A percentile compares a stretch with the other conserved stretches of the same genome.
Conservation (phyloP, 1,140 invertebrate species). For the Atta texana region DNA sequence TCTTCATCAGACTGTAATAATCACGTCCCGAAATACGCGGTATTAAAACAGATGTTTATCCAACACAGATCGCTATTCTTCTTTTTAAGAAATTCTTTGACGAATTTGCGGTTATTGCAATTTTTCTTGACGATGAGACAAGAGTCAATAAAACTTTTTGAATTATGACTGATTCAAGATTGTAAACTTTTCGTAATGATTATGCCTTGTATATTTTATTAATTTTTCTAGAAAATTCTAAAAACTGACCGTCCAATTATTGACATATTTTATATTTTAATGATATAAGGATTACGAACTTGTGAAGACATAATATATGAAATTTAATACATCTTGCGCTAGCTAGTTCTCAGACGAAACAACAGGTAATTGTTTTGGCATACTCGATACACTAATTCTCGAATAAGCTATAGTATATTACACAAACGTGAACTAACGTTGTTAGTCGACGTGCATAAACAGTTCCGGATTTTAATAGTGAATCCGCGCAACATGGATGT, state of each 20-base stretch:
- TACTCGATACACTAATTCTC: background rate
- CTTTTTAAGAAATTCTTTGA: background rate
- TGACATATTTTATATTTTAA: background rate
- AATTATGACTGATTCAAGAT: background rate
- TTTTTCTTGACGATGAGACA: too few relatives aligned
- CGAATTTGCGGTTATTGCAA: background rate
- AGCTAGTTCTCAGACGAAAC: background rate
- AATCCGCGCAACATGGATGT: background rate
- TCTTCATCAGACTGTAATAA: constrained; percentile 3
- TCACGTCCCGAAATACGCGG: background rate
- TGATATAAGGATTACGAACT: background rate
- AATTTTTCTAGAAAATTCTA: background rate
- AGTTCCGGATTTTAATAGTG: constrained; percentile 31
- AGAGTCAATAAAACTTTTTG: background rate
- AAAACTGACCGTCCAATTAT: background rate
- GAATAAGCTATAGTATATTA: background rate
- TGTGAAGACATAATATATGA: background rate
- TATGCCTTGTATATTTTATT: background rate
- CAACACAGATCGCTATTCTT: background rate
- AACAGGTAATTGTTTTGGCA: background rate
- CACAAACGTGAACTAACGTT: background rate
- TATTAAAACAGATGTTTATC: background rate
- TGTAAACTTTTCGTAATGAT: background rate
- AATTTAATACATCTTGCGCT: background rate
- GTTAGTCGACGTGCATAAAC: background rate